Conservation (phyloP, 2,888 invertebrate species). For the Tribolium freemani region DNA sequence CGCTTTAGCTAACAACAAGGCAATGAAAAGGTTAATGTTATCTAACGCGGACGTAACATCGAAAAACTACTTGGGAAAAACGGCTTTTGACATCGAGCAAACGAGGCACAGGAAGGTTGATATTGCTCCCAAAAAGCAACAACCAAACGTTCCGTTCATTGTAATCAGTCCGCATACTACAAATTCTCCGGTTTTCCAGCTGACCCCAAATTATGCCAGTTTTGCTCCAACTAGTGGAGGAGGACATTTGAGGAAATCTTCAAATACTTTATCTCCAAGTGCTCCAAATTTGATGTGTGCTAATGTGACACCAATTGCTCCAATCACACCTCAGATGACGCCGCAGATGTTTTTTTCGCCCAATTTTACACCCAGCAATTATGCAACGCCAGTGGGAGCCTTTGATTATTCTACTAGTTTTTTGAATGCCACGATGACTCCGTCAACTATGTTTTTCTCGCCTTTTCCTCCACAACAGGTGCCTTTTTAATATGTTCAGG, state of each 20-base stretch:
- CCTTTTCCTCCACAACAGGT: neutral
- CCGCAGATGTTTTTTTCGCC: conserved; percentile 50
- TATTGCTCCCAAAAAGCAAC: conserved; percentile 3
- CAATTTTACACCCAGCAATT: conserved; percentile 46
- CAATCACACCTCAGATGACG: conserved; percentile 16
- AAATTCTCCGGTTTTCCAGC: neutral
- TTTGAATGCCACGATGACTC: conserved; percentile 3
- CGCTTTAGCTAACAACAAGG: conserved; percentile 55
- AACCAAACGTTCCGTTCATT: conserved; percentile 5
- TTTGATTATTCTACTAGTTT: neutral
- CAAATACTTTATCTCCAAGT: conserved; percentile 41
- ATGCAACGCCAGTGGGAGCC: conserved; percentile 2
- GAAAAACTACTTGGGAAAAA: conserved; percentile 54
- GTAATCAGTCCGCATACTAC: conserved; percentile 4
- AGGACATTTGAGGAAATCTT: conserved; percentile 40
- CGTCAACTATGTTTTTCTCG: conserved; percentile 11
- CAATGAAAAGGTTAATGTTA: conserved; percentile 52
- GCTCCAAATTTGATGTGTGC: conserved; percentile 18
- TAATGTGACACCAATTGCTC: conserved; percentile 43
- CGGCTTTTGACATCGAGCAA: conserved; percentile 53
- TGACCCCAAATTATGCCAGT: neutral
- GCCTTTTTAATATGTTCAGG: too few relatives aligned
- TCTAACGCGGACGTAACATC: conserved; percentile 53
- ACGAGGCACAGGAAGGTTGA: conserved; percentile 37
- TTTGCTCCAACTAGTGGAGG: too few relatives aligned